phyloP scores from a whole-genome alignment of 30 jellyfish, hydroid and myxozoan genomes.

The Rhopilema esculentum region DNA sequence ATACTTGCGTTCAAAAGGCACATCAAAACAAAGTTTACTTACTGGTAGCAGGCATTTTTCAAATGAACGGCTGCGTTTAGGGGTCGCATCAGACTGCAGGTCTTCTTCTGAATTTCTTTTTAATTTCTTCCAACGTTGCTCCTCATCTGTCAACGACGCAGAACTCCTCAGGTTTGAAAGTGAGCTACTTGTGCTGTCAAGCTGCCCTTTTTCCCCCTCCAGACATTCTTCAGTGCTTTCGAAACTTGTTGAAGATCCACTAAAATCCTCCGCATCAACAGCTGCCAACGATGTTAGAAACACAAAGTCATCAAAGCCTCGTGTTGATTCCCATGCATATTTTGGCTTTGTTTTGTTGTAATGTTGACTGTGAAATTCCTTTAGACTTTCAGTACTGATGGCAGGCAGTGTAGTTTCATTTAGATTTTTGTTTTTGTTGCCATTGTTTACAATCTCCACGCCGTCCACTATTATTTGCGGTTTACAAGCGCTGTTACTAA shows the following conservation, averaged over 20 bases:
- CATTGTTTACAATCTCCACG: slow-evolving; percentile 6
- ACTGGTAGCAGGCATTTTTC: slow-evolving; percentile 7
- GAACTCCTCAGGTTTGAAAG: not conserved
- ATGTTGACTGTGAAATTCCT: slow-evolving; percentile 8
- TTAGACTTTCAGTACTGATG: slow-evolving; percentile 6
- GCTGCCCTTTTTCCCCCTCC: slow-evolving; percentile 5
- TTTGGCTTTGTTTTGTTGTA: slow-evolving; percentile 18
- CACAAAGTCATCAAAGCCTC: slow-evolving; percentile 3
- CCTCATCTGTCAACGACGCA: slow-evolving; percentile 17
- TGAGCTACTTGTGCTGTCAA: not conserved
- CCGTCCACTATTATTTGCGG: slow-evolving; percentile 23
- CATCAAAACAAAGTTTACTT: slow-evolving; percentile 20
- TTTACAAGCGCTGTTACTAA: not conserved
- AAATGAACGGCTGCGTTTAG: slow-evolving; percentile 16
- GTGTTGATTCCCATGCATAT: not conserved
- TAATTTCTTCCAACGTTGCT: not conserved
- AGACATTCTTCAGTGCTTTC: slow-evolving; percentile 35
- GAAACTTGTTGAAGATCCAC: slow-evolving; percentile 46
- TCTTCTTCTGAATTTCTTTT: slow-evolving; percentile 23
- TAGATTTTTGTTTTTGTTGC: not conserved
- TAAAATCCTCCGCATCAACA: slow-evolving; percentile 45
- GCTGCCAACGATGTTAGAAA: slow-evolving; percentile 44
- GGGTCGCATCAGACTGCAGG: not conserved
- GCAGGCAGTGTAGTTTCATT: slow-evolving; percentile 9
- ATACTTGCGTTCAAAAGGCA: slow-evolving; percentile 50